Evolutionary conservation across 2,113 vertebrate species (phyloP), one percentile per base, ranked within the genome.

Genomic region (Gulo gulo): DNA sequence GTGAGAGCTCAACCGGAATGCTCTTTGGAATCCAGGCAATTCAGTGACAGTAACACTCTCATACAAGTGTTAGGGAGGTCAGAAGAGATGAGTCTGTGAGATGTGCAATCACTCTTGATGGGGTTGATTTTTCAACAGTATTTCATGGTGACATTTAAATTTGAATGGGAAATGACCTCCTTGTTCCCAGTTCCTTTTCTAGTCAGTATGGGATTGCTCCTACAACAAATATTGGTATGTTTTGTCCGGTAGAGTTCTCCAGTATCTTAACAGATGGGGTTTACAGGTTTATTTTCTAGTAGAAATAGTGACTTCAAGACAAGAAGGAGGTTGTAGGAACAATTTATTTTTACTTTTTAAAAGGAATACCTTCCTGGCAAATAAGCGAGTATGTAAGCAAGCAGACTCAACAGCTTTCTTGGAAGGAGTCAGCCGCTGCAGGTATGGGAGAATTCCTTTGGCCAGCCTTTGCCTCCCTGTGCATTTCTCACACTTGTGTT

Each of bases 331-430:
- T 65, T 61, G 31, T 80, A 15, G 73, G 93, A 96, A 3, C 97
- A 57, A n/a, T 84, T 95, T 61, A 94, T 95, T 96, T 97, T 97
- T 36, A 42, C 50, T 91, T 29, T 97, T 90, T 80, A 87, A 73
- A 96, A 97, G 69, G 71, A 95, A 81, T 95, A 78, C 95, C 98
- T 98, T 98, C 52, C 96, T 97, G 96, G 93, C 89, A 98, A 93
- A 94, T 93, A 97, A 59, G 90, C 96, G 63, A 91, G 13, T 95
- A 82, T 97, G 89, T 87, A 93, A 97, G 78, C 45, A 84, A 97
- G 92, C 18, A 0, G 69, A 79, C 93, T 59, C 94, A 73, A 93
- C 94, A 97, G 94, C 96, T 98, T 98, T 97, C 96, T 94, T 96
- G 97, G 97, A 97, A 96, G 93, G 95, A 97, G 65, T 80, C 79